A percentile compares a stretch with the other conserved stretches of the same genome.
phyloP scores from a whole-genome alignment of 2,113 vertebrate species.

The Corythornis vintsioides region DNA sequence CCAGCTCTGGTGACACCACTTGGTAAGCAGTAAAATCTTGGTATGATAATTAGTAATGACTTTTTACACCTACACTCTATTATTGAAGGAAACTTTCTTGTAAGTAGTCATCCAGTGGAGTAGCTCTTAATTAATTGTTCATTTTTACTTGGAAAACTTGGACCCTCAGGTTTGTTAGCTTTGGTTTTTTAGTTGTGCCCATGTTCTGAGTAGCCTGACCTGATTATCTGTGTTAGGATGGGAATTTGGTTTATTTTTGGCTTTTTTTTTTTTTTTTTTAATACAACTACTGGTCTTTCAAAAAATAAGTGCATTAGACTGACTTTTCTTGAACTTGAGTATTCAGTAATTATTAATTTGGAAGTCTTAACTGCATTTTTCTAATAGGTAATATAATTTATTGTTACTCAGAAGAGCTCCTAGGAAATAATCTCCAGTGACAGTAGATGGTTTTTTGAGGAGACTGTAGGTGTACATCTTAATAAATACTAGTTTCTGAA shows the following conservation, averaged over 20 bases:
- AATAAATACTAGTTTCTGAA: conserved; percentile 1
- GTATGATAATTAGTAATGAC: not conserved
- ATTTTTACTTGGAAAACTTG: not conserved
- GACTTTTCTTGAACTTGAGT: not conserved
- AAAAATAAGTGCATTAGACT: not conserved
- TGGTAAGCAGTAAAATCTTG: conserved; percentile 81
- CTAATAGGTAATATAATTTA: not conserved
- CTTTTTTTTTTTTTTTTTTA: not conserved
- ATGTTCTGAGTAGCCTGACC: not conserved
- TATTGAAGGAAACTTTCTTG: not conserved
- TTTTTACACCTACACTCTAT: not conserved
- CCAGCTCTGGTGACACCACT: conserved; percentile 98
- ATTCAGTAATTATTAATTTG: not conserved
- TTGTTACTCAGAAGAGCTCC: not conserved
- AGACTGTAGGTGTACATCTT: conserved; percentile 16
- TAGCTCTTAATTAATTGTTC: not conserved
- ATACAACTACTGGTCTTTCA: not conserved
- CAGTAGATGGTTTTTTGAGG: conserved; percentile 16
- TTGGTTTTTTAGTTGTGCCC: not conserved
- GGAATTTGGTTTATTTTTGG: too few relatives aligned
- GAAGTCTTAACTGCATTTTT: not conserved
- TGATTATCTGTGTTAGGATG: not conserved
- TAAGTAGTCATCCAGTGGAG: not conserved
- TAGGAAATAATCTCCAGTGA: not conserved
- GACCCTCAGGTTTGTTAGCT: not conserved